Percentiles rank a stretch among this genome's conserved stretches.
Conservation (phyloP, 2,888 invertebrate genomes). For the Athalia circularis region DNA sequence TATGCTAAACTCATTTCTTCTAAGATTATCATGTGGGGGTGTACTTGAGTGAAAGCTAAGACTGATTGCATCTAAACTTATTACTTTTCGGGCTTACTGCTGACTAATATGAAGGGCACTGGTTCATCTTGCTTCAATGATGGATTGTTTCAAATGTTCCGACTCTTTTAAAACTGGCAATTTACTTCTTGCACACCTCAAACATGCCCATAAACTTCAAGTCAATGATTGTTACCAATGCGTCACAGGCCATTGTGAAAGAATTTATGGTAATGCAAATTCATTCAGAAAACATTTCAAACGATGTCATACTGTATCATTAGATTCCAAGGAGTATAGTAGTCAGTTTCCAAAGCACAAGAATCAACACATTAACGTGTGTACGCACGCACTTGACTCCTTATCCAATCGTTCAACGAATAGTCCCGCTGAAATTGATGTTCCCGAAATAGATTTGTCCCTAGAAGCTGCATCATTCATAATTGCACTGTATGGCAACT, state of each 20-base stretch:
- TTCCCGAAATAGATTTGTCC: not conserved
- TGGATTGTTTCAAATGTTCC: not conserved
- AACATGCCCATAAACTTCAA: not conserved
- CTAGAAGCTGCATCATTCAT: constrained; percentile 27
- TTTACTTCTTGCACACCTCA: not conserved
- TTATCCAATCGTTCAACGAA: not conserved
- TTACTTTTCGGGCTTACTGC: no score
- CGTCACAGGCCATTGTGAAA: not conserved
- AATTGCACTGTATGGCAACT: constrained; percentile 36
- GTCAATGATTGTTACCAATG: not conserved
- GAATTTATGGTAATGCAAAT: not conserved
- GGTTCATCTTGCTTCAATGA: not conserved
- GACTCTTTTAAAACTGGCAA: not conserved
- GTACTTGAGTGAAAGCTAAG: no score
- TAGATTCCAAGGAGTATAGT: not conserved
- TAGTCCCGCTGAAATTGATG: not conserved
- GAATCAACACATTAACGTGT: no score
- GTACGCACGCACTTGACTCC: no score
- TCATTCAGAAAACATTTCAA: not conserved
- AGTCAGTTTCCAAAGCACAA: not conserved
- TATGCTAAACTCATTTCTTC: no score
- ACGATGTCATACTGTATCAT: not conserved
- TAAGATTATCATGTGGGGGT: no score
- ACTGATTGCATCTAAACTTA: no score
- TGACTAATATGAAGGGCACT: no score